Evolutionary conservation across 2,113 vertebrate species (phyloP).

Genomic region (Lamprotornis superbus): DNA sequence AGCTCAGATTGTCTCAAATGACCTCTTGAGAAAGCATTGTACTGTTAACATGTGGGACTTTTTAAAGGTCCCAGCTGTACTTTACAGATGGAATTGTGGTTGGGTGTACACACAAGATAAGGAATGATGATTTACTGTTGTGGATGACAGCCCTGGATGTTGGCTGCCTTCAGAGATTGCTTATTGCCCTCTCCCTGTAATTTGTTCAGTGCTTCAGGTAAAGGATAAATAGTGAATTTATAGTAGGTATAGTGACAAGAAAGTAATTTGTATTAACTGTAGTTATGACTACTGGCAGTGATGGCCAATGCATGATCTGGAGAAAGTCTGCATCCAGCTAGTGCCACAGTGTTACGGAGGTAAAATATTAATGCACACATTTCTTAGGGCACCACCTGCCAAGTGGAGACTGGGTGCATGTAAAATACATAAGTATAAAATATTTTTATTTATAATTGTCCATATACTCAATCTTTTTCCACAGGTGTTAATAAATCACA

Average conservation of each 20-base stretch:
- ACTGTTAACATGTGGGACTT: neutral
- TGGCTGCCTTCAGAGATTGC: neutral
- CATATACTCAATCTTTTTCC: neutral
- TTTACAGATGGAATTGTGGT: neutral
- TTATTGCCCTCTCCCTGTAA: neutral
- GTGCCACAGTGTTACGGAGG: neutral
- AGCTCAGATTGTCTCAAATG: neutral
- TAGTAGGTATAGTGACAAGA: neutral
- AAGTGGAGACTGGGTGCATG: neutral
- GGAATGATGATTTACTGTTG: neutral
- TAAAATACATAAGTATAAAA: neutral
- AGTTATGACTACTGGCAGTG: neutral
- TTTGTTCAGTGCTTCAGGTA: neutral
- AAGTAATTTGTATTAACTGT: neutral
- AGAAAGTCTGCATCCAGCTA: neutral
- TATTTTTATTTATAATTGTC: neutral
- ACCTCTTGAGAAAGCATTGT: neutral
- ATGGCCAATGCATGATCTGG: neutral
- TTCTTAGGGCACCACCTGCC: neutral
- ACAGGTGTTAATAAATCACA: neutral
- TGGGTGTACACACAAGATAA: accelerated
- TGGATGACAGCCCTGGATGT: neutral
- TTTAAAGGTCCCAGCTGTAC: neutral
- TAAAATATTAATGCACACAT: neutral
- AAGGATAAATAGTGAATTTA: neutral